Percentiles rank a stretch among this genome's conserved stretches.
phyloP scores from a whole-genome alignment of 2,113 vertebrate species.

The Suricata suricatta region DNA sequence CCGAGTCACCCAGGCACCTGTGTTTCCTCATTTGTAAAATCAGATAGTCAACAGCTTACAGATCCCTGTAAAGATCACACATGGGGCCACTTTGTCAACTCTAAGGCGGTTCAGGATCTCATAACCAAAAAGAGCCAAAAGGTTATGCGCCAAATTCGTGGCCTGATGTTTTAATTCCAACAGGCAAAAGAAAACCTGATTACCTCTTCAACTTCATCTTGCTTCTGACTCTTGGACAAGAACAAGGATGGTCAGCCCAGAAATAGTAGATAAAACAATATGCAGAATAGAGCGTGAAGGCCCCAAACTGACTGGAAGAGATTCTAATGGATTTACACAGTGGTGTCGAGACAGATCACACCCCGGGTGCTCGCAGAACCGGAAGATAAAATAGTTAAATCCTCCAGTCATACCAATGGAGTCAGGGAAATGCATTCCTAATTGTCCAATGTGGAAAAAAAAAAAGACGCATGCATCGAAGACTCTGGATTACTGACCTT shows the following conservation, averaged over 20 bases:
- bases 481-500: background rate
- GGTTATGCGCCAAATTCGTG: background rate
- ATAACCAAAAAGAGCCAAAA: background rate
- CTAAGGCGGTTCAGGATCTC: background rate
- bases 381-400: background rate
- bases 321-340: constrained; percentile 17
- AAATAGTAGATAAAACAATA: background rate
- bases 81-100: background rate
- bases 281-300: background rate
- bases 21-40: background rate
- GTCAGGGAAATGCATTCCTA: background rate
- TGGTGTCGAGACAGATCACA: background rate
- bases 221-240: background rate
- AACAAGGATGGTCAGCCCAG: background rate
- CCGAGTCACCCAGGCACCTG: too few relatives aligned
- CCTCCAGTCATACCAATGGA: background rate
- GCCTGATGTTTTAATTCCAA: background rate
- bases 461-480: background rate
- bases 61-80: background rate
- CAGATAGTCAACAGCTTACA: background rate
- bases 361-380: background rate
- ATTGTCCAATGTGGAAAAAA: background rate
- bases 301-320: background rate
- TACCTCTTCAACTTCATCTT: background rate
- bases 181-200: background rate